These are phyloP conservation scores for Ephialtes manifestator DNA, from an alignment of 2,888 invertebrate genomes.

Conservation along the genomic window DNA sequence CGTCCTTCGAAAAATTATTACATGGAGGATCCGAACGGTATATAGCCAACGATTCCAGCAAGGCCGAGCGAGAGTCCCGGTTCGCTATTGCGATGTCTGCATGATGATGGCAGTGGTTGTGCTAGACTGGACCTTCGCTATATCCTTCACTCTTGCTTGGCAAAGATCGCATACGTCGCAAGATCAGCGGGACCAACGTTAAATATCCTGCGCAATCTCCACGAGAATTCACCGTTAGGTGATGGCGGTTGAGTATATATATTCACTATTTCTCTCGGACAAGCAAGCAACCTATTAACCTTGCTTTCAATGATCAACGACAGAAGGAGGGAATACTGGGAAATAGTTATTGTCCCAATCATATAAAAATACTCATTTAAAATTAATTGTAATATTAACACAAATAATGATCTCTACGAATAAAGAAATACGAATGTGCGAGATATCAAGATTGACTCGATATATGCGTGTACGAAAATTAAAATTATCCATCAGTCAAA, in stretches of 20 bases:
- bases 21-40: conserved; percentile 65
- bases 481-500: neutral
- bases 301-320: conserved; percentile 46
- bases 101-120: conserved; percentile 44
- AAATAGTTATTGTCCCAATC: neutral
- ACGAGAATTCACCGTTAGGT: conserved; percentile 64
- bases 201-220: conserved; percentile 60
- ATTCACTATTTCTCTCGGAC: conserved; percentile 36
- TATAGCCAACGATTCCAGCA: conserved; percentile 54
- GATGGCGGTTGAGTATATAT: conserved; percentile 46
- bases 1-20: conserved; percentile 68
- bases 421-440: no score
- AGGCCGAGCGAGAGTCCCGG: conserved; percentile 65
- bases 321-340: neutral
- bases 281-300: conserved; percentile 46
- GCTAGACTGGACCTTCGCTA: conserved; percentile 50
- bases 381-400: neutral
- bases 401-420: no score
- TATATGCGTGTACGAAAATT: neutral
- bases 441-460: no score
- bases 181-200: conserved; percentile 43
- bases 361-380: neutral
- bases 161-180: conserved; percentile 63
- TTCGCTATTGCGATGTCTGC: conserved; percentile 60
- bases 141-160: conserved; percentile 30